Percentiles rank a stretch among this genome's conserved stretches.
Conservation (phyloP, 2,797 vertebrate species). For the Coreius guichenoti region DNA sequence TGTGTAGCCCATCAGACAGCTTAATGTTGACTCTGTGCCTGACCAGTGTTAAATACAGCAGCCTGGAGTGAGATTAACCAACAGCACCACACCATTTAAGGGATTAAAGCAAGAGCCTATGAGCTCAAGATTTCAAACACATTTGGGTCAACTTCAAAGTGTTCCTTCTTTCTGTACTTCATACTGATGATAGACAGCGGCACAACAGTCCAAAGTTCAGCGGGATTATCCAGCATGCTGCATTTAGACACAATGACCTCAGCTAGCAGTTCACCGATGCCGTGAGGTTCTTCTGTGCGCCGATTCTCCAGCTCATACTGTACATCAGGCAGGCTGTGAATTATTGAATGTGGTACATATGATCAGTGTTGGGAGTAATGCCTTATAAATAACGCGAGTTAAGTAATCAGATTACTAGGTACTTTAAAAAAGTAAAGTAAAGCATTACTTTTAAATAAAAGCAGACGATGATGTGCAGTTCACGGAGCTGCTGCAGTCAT, state of each 20-base stretch:
- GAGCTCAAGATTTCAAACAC: slow-evolving; percentile 29
- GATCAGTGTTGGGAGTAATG: background rate
- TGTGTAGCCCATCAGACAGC: slow-evolving; percentile 70
- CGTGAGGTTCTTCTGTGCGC: background rate
- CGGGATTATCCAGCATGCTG: slow-evolving; percentile 5
- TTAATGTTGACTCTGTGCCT: slow-evolving; percentile 47
- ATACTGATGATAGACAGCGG: slow-evolving; percentile 20
- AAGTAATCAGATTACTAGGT: background rate
- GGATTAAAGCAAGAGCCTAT: slow-evolving; percentile 28
- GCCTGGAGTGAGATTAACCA: slow-evolving; percentile 37
- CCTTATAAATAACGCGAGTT: background rate
- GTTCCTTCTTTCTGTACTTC: slow-evolving; percentile 25
- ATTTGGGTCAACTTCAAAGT: slow-evolving; percentile 45
- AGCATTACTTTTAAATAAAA: slow-evolving; percentile 2
- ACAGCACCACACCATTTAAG: slow-evolving; percentile 9
- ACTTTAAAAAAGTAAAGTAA: too few species aligned
- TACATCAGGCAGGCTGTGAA: background rate
- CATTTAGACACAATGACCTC: slow-evolving; percentile 16
- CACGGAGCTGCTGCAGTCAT: slow-evolving; percentile 69
- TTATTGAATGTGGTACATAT: background rate
- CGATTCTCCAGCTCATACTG: background rate
- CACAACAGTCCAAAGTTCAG: slow-evolving; percentile 20
- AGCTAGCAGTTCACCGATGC: background rate
- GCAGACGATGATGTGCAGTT: slow-evolving; percentile 74
- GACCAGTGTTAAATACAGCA: slow-evolving; percentile 26